Evolutionary conservation across 2,888 invertebrate species (phyloP), one percentile per base, ranked within the genome.

Genomic region (Spilosoma lubricipeda): DNA sequence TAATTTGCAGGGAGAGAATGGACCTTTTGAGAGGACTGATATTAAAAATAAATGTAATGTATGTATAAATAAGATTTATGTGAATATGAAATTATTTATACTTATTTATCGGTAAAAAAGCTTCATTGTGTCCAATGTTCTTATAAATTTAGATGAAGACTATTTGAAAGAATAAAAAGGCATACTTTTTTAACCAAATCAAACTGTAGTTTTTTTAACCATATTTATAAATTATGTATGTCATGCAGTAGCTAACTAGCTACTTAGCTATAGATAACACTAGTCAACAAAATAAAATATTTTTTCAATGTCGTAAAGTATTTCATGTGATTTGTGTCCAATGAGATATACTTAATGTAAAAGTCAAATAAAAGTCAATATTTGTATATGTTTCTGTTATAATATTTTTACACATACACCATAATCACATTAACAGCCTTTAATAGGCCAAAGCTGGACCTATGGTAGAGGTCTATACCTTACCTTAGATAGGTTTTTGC

Each of bases 21-120:
- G 95, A 95, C 95, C 95, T 95, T 95, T 95, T 95, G 95, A 94
- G 95, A 95, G 95, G 95, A 95, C 95, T 95, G 95, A 95, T 95
- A 95, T 95, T 93, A 94, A 94, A 94, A 93, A 93, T 94, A 94
- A 95, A 95, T 95, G 94, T 95, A 95, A 94, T 95, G 95, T 95
- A 95, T 95, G 95, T 95, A 95, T 93, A 95, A 90, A 94, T 94
- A 94, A 94, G 94, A 95, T 95, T 93, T 95, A 95, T 95, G 95
- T 95, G 95, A 95, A 95, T 95, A 95, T 95, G 89, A 95, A 95
- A 95, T 95, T 95, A 95, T 95, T 95, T 95, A 95, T 95, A 95
- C 95, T 95, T 95, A 95, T 95, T 95, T 95, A 95, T 95, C 94
- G 94, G 95, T 95, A 94, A 95, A 93, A 93, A 95, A 95, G 95